These are phyloP conservation scores for Holothuria glaberrima DNA, from an alignment of 35 echinoderm and acorn worm genomes.

Conservation along the genomic window DNA sequence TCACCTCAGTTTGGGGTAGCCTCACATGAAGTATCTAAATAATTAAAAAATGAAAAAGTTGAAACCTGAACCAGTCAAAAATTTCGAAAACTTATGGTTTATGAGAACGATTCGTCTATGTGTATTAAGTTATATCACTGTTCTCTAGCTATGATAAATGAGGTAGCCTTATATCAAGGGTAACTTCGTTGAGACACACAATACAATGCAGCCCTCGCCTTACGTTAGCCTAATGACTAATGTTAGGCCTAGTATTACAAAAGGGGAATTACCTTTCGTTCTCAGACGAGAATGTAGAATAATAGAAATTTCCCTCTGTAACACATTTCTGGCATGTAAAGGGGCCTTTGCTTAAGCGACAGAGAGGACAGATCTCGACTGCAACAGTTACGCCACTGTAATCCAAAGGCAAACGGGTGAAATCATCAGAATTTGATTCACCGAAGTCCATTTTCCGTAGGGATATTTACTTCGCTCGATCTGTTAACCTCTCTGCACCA, in stretches of 20 bases:
- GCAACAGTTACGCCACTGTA: conserved; percentile 61
- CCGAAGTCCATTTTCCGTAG: conserved; percentile 28
- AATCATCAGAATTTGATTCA: conserved; percentile 67
- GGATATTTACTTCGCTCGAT: not conserved
- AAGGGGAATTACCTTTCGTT: conserved; percentile 29
- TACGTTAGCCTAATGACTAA: too few relatives aligned
- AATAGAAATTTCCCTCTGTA: conserved; percentile 66
- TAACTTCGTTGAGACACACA: too few relatives aligned
- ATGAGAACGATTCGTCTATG: too few relatives aligned
- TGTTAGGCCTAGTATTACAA: not conserved
- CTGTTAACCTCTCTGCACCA: not conserved
- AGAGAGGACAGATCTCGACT: conserved; percentile 61
- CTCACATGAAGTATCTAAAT: too few relatives aligned
- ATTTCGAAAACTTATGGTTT: too few relatives aligned
- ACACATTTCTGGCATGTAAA: conserved; percentile 70
- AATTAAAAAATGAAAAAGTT: too few relatives aligned
- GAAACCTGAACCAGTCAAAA: too few relatives aligned
- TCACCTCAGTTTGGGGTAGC: too few relatives aligned
- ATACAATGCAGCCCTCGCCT: too few relatives aligned
- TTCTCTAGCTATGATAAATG: too few relatives aligned
- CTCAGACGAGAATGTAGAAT: not conserved
- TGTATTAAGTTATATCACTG: too few relatives aligned
- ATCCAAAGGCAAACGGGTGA: conserved; percentile 22
- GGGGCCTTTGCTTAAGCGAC: conserved; percentile 41
- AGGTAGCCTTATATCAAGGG: too few relatives aligned